Percentiles rank a stretch among this genome's conserved stretches.
phyloP scores from a whole-genome alignment of 2,113 vertebrate species.

The Erpornis zantholeuca region DNA sequence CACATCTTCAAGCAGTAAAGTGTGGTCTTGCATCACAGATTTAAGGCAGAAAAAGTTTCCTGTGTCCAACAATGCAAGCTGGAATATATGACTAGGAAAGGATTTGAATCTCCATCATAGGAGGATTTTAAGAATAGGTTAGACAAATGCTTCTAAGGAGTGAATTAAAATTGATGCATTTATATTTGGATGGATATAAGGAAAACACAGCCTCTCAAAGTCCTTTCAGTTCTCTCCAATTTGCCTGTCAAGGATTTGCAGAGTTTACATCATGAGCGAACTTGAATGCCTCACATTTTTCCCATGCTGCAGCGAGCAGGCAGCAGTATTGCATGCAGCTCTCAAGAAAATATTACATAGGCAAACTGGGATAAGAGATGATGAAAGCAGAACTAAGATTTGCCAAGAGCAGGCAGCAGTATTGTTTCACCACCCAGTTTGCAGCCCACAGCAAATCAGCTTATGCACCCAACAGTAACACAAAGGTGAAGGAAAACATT shows the following conservation, averaged over 20 bases:
- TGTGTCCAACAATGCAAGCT: background rate
- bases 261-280: background rate
- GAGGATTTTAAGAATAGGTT: background rate
- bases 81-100: background rate
- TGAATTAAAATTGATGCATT: background rate
- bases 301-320: background rate
- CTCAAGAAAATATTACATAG: background rate
- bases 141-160: background rate
- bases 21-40: background rate
- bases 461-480: background rate
- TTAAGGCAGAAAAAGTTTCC: background rate
- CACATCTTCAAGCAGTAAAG: background rate
- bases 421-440: background rate
- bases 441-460: background rate
- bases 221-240: background rate
- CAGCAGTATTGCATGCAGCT: too few relatives aligned
- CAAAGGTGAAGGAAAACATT: background rate
- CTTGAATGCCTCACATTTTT: background rate
- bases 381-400: background rate
- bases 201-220: conserved; percentile 10
- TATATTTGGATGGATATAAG: background rate
- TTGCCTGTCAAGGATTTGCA: background rate
- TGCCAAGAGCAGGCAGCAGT: background rate
- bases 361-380: background rate
- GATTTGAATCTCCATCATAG: background rate